phyloP scores from a whole-genome alignment of 2,888 invertebrate species.

The Caenorhabditis sp. region DNA sequence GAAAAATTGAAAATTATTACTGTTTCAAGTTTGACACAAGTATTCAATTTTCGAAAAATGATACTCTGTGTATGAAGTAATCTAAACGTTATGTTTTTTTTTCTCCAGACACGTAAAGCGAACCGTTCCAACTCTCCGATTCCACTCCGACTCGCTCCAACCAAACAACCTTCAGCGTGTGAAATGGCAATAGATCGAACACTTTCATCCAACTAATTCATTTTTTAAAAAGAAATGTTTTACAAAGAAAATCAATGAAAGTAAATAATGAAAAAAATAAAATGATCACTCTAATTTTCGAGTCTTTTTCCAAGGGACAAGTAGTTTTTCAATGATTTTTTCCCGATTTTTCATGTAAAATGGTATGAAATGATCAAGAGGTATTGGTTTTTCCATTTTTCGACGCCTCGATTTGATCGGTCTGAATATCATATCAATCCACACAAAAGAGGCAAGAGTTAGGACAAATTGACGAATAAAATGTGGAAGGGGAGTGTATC shows the following conservation, averaged over 20 bases:
- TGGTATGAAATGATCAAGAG: background rate
- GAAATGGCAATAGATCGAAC: no score
- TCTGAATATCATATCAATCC: background rate
- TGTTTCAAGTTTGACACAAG: no score
- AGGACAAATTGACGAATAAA: background rate
- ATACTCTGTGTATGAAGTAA: no score
- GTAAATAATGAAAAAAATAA: background rate
- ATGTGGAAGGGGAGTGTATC: background rate
- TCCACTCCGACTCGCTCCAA: no score
- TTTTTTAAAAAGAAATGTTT: background rate
- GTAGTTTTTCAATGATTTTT: background rate
- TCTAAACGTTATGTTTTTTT: no score
- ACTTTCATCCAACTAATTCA: no score
- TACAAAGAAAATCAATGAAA: background rate
- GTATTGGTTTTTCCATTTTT: background rate
- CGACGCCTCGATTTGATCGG: background rate
- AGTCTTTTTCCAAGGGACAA: background rate
- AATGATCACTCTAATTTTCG: background rate
- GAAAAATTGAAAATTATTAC: no score
- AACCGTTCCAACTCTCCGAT: no score
- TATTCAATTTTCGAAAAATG: no score
- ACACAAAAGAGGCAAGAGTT: background rate
- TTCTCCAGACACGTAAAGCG: no score
- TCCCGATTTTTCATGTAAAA: background rate
- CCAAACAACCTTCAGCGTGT: no score